Evolutionary conservation across 2,797 vertebrate species (phyloP).

Genomic region (Pseudochromis fuscus): DNA sequence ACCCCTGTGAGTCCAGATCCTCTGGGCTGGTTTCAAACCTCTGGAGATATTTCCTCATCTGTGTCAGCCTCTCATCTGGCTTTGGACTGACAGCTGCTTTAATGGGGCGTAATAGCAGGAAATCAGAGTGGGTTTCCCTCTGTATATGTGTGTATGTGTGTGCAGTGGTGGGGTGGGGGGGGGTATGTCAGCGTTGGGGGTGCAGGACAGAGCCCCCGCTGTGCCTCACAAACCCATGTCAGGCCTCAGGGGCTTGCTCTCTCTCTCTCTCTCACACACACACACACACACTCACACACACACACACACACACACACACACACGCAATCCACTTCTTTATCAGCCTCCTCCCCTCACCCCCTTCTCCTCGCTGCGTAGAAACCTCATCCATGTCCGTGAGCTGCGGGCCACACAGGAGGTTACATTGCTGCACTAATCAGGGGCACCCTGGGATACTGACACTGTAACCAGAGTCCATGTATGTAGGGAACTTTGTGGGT

Average conservation of each 20-base stretch:
- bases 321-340: constrained; percentile 66
- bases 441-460: constrained; percentile 74
- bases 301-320: constrained; percentile 29
- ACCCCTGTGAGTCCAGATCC: constrained; percentile 63
- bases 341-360: constrained; percentile 46
- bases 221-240: constrained; percentile 77
- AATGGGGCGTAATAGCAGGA: constrained; percentile 88
- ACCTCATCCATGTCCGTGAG: constrained; percentile 70
- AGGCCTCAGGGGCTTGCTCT: constrained; percentile 61
- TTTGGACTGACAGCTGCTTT: constrained; percentile 86
- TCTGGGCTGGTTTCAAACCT: constrained; percentile 70
- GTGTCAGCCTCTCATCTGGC: constrained; percentile 85
- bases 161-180: constrained; percentile 29
- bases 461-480: constrained; percentile 74
- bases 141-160: constrained; percentile 57
- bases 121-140: constrained; percentile 85
- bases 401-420: constrained; percentile 85
- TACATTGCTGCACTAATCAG: constrained; percentile 82
- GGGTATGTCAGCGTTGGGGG: constrained; percentile 37
- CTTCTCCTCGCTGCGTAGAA: constrained; percentile 46
- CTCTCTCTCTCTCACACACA: constrained; percentile 15
- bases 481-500: constrained; percentile 47
- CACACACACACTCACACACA: constrained; percentile 30
- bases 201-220: constrained; percentile 76
- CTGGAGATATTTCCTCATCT: constrained; percentile 82